Base-by-base conservation (phyloP, 2,888 invertebrate species). In the Andricus quercusramuli region DNA sequence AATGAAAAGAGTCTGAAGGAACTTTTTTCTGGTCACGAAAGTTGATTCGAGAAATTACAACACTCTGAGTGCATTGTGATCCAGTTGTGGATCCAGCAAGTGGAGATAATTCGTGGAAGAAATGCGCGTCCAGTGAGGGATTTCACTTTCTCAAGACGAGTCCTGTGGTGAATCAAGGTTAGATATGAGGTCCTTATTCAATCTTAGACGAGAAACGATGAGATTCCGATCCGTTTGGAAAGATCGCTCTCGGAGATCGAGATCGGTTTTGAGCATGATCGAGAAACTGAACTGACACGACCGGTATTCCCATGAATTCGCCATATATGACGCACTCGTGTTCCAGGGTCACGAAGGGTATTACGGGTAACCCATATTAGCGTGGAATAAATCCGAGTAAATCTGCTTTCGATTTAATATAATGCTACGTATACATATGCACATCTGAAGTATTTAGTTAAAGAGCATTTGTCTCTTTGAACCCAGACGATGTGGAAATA, bases 141-240 rank as follows among this genome's bases (percentile, higher is more conserved):
- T 80, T 70, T 84, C 83, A 83, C 83, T 84, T 84, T 84, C 84
- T 80, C 83, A 81, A 79, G 65, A 78, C 79, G 80, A 83, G 82
- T 83, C 80, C 82, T 81, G 80, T 79, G 81, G 79, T 78, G 82
- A 83, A 74, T 74, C 51, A 74, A 83, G 84, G 84, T 82, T 83
- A 83, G 79, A 82, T 79, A 74, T 78, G 64, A 67, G 79, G 80
- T 59, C 70, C 51, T 51, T 79, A 70, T 51, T 74, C 70, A 56
- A 56, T 74, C 47, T 74, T 74, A 74, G 70, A 74, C 51, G 29
- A 74, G 70, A 51, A 44, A 37, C 59, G 74, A 29, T 47, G 51
- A 32, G 79, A 83, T 83, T 79, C 79, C 77, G 81, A 84, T 83
- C 51, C n/a, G 20, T 74, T 56, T 51, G 29, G n/a, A 74, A 51